Conservation (phyloP, 2,113 vertebrate genomes). For the Coptodon bakossiorum region DNA sequence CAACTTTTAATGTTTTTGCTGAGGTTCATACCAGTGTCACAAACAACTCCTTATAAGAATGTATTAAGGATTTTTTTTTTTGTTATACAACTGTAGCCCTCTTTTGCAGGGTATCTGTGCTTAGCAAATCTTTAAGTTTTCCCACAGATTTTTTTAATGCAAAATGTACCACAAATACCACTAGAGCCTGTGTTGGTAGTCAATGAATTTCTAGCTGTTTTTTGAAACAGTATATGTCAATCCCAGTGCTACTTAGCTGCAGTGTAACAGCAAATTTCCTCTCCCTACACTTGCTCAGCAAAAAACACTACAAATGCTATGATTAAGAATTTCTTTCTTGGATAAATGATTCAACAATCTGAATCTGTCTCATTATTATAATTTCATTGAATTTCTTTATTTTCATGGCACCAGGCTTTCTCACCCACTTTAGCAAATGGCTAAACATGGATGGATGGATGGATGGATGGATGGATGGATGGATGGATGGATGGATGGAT, state of each 20-base stretch:
- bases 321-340: neutral
- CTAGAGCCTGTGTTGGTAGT: neutral
- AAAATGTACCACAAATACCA: neutral
- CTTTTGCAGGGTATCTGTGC: neutral
- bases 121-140: neutral
- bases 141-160: neutral
- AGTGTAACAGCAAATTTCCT: neutral
- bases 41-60: neutral
- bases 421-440: neutral
- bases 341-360: neutral
- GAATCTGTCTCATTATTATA: neutral
- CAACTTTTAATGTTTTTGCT: neutral
- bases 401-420: neutral
- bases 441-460: neutral
- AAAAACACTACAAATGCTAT: neutral
- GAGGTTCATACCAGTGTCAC: neutral
- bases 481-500: fast-evolving
- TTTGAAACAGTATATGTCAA: neutral
- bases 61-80: neutral
- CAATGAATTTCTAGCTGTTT: neutral
- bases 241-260: neutral
- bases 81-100: neutral
- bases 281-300: neutral
- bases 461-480: neutral
- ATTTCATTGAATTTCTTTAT: neutral